These are phyloP conservation scores for Psammodynastes pulverulentus DNA, from an alignment of 2,113 vertebrate genomes.

Conservation along the genomic window DNA sequence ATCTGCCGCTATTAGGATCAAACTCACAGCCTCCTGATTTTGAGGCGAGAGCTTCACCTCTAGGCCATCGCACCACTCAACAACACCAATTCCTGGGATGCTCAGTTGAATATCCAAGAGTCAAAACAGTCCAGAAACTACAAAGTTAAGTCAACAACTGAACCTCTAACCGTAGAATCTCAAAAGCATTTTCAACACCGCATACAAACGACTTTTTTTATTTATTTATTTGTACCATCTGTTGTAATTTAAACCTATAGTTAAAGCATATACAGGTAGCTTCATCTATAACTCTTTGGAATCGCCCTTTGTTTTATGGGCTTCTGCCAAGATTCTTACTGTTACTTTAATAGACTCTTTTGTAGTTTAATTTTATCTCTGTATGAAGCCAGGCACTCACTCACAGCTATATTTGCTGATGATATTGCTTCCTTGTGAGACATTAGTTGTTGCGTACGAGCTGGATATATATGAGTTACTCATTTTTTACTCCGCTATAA, in stretches of 20 bases:
- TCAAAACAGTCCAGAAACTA: not conserved
- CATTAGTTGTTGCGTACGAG: conserved; percentile 20
- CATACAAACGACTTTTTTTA: not conserved
- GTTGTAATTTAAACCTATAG: conserved; percentile 35
- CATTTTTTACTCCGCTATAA: conserved; percentile 26
- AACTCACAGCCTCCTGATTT: no score
- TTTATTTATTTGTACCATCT: conserved; percentile 3
- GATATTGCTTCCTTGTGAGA: conserved; percentile 23
- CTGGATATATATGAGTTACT: conserved; percentile 18
- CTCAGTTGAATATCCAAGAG: not conserved
- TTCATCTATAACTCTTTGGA: conserved; percentile 21
- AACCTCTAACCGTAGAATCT: not conserved
- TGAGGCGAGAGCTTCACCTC: no score
- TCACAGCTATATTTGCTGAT: not conserved
- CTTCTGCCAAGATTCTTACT: conserved; percentile 16
- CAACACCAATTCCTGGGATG: not conserved
- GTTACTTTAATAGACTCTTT: conserved; percentile 22
- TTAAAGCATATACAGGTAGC: conserved; percentile 4
- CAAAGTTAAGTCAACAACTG: not conserved
- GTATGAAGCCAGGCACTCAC: conserved; percentile 1
- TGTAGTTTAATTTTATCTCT: conserved; percentile 36
- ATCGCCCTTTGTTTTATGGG: conserved; percentile 30
- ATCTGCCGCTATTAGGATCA: no score
- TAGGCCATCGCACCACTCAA: no score
- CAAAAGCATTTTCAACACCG: conserved; percentile 2